phyloP scores from a whole-genome alignment of 1,140 invertebrate genomes.

The Apis dorsata region DNA sequence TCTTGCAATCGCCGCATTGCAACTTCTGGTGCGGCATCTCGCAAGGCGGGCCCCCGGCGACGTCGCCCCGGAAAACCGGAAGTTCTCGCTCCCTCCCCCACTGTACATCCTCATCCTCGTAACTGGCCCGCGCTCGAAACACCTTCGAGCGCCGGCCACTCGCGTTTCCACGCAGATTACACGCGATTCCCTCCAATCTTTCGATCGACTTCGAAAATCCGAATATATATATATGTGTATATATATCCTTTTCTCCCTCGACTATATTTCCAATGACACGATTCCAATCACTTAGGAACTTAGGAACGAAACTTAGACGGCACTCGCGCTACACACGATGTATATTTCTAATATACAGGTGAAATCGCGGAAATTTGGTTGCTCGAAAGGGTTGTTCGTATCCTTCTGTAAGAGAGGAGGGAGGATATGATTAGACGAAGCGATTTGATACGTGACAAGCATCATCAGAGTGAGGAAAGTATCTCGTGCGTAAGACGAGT shows the following conservation, averaged over 20 bases:
- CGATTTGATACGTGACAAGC: not conserved
- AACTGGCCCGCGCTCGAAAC: constrained; percentile 9
- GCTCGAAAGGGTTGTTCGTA: not conserved
- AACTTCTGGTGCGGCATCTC: constrained; percentile 68
- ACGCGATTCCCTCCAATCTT: not conserved
- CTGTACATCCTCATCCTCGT: constrained; percentile 37
- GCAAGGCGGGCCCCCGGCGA: constrained; percentile 8
- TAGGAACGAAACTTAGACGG: no score
- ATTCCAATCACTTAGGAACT: no score
- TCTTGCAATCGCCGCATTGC: constrained; percentile 63
- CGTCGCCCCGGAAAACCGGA: constrained; percentile 29
- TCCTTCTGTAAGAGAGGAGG: no score
- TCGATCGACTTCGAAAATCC: not conserved
- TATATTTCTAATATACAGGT: not conserved
- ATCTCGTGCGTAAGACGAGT: not conserved
- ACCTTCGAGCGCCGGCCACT: constrained; percentile 12
- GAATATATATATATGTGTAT: no score
- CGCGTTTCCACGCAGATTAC: constrained; percentile 23
- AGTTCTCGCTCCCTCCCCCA: not conserved
- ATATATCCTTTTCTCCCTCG: no score
- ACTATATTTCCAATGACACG: no score
- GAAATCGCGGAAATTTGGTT: not conserved
- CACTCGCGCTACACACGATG: no score
- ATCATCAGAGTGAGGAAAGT: not conserved
- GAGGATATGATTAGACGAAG: not conserved